Conservation (phyloP, 2,888 invertebrate genomes). For the Monochamus alternatus region DNA sequence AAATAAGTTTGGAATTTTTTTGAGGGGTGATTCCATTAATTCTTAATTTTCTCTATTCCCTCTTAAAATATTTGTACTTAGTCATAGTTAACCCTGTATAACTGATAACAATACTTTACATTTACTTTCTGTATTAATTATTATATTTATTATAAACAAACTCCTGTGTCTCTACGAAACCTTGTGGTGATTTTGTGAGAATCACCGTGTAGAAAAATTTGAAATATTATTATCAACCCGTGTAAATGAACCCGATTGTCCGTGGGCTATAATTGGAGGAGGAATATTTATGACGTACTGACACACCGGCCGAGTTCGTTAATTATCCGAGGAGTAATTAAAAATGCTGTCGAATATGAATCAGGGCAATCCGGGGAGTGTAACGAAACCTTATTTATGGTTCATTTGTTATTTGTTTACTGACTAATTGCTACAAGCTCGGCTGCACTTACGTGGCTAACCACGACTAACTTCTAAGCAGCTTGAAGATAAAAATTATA, state of each 20-base stretch:
- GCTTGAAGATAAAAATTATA: no score
- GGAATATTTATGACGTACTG: slow-evolving; percentile 68
- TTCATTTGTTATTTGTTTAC: slow-evolving; percentile 69
- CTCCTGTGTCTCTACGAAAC: no score
- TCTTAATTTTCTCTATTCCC: no score
- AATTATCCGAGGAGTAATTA: slow-evolving; percentile 47
- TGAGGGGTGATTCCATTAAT: no score
- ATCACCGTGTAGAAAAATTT: slow-evolving; percentile 66
- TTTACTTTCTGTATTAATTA: no score
- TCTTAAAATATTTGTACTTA: no score
- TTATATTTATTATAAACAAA: no score
- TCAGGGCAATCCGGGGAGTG: slow-evolving; percentile 11
- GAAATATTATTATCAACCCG: slow-evolving; percentile 69
- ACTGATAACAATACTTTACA: no score
- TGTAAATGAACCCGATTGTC: slow-evolving; percentile 67
- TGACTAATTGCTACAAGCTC: slow-evolving; percentile 64
- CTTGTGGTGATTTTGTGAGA: no score
- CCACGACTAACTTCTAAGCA: no score
- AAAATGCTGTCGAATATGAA: slow-evolving; percentile 43
- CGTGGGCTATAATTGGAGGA: slow-evolving; percentile 68
- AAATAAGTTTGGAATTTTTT: no score
- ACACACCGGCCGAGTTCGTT: slow-evolving; percentile 60
- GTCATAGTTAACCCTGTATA: no score
- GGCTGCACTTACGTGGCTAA: slow-evolving; percentile 31
- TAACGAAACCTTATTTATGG: slow-evolving; percentile 64